Evolutionary conservation across 2,888 invertebrate species (phyloP), one percentile per base, ranked within the genome.

Genomic region (Drosophila affinis): DNA sequence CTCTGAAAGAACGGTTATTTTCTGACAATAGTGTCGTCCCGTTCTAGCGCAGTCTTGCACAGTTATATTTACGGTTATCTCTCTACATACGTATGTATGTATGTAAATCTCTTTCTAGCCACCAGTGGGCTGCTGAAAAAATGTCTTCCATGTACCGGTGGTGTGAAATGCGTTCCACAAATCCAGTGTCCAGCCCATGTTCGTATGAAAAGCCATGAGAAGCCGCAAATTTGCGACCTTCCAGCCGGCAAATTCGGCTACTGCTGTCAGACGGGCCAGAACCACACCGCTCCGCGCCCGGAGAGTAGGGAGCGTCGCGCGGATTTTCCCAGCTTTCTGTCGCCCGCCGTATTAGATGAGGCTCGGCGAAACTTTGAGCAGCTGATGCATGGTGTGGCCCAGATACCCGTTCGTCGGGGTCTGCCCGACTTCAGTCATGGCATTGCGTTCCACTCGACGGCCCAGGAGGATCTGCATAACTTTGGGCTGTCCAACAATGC

Each of bases 151-250:
- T 95, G 95, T 74, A 93, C 93, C 0, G 90, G 92, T 10, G 90
- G 92, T 10, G 93, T 94, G 0, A 83, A 86, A 51, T 95, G 95
- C 79, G 94, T 95, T 5, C 94, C 94, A 0, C 93, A 93, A 73
- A 93, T 95, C 24, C 94, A 95, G 87, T 95, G 95, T 88, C 95
- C 95, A 1, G 95, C 94, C 0, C 95, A 95, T 87, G 90, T 95
- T 5, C 91, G 92, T 3, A 86, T 91, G 89, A 77, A 79, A 48
- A 76, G 72, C 0, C 75, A 88, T 49, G 88, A 91, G 44, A 91
- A 90, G 64, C 92, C 93, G 1, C 93, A 93, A 14, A 86, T 91
- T 24, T 95, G 95, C 77, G 94, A 94, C 57, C 90, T 94, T 14
- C 78, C 90, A 1, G 88, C 90, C 1, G 93, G 93, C 0, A 84